A percentile compares a stretch with the other conserved stretches of the same genome.
These are phyloP conservation scores for Patella vulgata DNA, from an alignment of 1,140 invertebrate species.

Conservation along the genomic window DNA sequence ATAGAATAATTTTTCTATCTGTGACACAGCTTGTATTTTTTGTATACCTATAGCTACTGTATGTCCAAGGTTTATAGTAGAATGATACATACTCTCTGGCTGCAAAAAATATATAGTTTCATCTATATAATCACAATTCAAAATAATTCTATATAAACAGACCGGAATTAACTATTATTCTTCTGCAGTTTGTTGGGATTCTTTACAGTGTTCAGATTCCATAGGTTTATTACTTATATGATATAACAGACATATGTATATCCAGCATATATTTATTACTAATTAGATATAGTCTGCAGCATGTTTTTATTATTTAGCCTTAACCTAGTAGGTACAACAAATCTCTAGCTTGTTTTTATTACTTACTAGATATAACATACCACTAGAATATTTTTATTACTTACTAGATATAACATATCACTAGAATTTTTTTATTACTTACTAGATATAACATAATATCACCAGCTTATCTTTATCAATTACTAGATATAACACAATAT, in stretches of 20 bases:
- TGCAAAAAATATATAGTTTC: constrained; percentile 22
- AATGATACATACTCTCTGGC: constrained; percentile 61
- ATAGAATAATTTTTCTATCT: constrained; percentile 51
- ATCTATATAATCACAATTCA: neutral
- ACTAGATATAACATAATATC: neutral
- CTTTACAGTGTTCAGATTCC: neutral
- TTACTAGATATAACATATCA: neutral
- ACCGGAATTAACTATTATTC: neutral
- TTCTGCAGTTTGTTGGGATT: neutral
- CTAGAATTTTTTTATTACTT: neutral
- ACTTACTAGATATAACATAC: neutral
- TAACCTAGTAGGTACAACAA: neutral
- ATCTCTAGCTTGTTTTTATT: neutral
- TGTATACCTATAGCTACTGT: constrained; percentile 61
- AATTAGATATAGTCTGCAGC: neutral
- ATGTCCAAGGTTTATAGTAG: constrained; percentile 59
- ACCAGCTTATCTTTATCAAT: no score
- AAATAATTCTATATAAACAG: neutral
- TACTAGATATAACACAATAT: neutral
- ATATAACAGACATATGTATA: neutral
- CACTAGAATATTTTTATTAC: no score
- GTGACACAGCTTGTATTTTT: constrained; percentile 42
- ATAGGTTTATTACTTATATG: neutral
- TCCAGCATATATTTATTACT: neutral
- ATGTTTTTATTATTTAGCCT: neutral